Evolutionary conservation across 2,113 vertebrate genomes (phyloP).

Genomic region (Centropristis striata): DNA sequence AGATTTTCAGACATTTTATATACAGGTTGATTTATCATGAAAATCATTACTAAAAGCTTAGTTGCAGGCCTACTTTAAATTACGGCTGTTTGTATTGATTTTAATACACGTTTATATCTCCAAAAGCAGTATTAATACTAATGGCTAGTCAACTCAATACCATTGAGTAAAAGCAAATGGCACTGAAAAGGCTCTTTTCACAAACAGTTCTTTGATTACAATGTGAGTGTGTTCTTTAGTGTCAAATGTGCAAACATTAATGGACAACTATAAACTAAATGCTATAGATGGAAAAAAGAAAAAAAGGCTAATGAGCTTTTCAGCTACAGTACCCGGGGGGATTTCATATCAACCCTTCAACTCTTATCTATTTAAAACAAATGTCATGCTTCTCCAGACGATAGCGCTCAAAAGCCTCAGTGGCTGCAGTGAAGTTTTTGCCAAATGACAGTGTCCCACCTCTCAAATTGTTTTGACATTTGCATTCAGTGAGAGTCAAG

Average conservation of each 20-base stretch:
- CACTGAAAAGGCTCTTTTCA: neutral
- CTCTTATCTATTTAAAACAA: slow-evolving; percentile 66
- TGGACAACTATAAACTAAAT: slow-evolving; percentile 40
- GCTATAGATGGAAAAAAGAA: slow-evolving; percentile 20
- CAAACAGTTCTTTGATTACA: slow-evolving; percentile 1
- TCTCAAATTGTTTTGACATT: slow-evolving; percentile 66
- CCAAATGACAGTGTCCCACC: slow-evolving; percentile 44
- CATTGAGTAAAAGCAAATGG: neutral
- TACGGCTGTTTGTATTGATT: neutral
- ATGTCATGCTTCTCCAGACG: slow-evolving; percentile 46
- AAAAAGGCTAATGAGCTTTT: slow-evolving; percentile 39
- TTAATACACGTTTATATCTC: neutral
- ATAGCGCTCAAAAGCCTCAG: slow-evolving; percentile 24
- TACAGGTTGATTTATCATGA: neutral
- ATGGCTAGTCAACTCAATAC: neutral
- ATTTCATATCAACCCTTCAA: slow-evolving; percentile 52
- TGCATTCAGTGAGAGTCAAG: slow-evolving; percentile 47
- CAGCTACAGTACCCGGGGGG: slow-evolving; percentile 26
- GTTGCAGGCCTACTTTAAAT: neutral
- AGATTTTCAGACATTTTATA: neutral
- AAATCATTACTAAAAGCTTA: neutral
- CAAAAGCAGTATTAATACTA: neutral
- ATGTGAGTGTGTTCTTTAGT: slow-evolving; percentile 1
- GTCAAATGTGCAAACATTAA: slow-evolving; percentile 17
- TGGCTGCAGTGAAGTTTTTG: slow-evolving; percentile 40